A percentile compares a stretch with the other conserved stretches of the same genome.
phyloP scores from a whole-genome alignment of 2,797 vertebrate species.

The Tokudaia muenninki region DNA sequence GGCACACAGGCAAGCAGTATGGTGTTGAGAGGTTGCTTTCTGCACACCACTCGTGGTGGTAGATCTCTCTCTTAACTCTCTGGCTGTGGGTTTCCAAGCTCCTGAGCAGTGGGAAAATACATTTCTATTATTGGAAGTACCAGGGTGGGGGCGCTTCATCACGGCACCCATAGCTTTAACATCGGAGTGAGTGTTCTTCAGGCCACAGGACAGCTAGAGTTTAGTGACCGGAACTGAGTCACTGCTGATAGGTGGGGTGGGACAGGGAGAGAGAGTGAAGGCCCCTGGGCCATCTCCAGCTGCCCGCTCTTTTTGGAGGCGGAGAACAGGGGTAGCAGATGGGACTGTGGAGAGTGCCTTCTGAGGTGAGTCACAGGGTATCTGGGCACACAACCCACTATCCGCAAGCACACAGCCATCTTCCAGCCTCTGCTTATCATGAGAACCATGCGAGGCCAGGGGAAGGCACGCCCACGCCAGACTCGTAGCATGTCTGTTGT shows the following conservation, averaged over 20 bases:
- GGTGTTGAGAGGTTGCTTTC: background rate
- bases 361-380: conserved; percentile 74
- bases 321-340: conserved; percentile 53
- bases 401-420: background rate
- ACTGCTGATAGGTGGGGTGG: accelerated
- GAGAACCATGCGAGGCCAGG: background rate
- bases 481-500: background rate
- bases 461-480: background rate
- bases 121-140: background rate
- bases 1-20: background rate
- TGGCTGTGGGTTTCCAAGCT: background rate
- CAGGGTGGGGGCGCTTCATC: background rate
- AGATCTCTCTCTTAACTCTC: no score
- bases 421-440: background rate
- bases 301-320: conserved; percentile 27
- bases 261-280: background rate
- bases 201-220: background rate
- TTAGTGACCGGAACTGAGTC: background rate
- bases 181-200: background rate
- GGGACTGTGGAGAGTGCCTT: conserved; percentile 5
- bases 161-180: background rate
- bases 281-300: background rate
- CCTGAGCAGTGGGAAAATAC: background rate
- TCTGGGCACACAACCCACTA: background rate
- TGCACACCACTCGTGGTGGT: background rate